These are phyloP conservation scores for Crax fasciolata DNA, from an alignment of 2,797 vertebrate species.

Conservation along the genomic window DNA sequence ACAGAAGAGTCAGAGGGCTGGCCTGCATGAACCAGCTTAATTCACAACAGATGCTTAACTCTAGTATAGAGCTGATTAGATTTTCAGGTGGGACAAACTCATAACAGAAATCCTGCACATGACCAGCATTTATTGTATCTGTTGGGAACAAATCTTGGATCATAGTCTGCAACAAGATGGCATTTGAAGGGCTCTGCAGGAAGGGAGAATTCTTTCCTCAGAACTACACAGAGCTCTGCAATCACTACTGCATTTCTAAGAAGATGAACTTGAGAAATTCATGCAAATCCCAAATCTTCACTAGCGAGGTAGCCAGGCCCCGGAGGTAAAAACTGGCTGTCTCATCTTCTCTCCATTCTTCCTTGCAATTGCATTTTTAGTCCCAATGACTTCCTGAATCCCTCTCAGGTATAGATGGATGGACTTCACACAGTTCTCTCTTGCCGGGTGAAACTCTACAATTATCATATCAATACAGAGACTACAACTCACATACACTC, in stretches of 20 bases:
- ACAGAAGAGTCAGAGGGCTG: not conserved
- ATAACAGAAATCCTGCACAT: rapidly evolving
- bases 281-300: not conserved
- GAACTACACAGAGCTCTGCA: not conserved
- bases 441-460: not conserved
- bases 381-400: not conserved
- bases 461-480: not conserved
- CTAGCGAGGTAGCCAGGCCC: not conserved
- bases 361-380: not conserved
- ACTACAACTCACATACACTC: rapidly evolving
- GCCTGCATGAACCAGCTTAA: not conserved
- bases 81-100: not conserved
- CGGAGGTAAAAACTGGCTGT: not conserved
- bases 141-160: not conserved
- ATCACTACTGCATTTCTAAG: not conserved
- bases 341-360: not conserved
- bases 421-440: not conserved
- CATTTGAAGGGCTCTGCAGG: not conserved
- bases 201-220: not conserved
- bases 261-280: not conserved
- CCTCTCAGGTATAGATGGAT: not conserved
- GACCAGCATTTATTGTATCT: not conserved
- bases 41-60: not conserved
- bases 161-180: rapidly evolving
- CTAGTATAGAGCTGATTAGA: not conserved